phyloP scores from a whole-genome alignment of 1,140 invertebrate genomes.

The Bathynomus jamesi region DNA sequence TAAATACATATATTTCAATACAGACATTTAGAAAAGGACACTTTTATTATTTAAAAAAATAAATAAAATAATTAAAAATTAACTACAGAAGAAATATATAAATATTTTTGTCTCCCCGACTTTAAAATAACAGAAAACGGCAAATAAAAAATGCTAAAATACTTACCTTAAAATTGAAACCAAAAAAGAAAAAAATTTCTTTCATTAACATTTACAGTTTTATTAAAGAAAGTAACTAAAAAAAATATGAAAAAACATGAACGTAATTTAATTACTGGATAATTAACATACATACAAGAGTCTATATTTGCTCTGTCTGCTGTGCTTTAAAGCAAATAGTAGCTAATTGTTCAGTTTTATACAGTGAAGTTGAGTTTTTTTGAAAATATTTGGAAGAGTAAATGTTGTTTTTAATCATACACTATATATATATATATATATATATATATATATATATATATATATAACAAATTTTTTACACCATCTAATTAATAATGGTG shows the following conservation, averaged over 20 bases:
- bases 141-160: background rate
- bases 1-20: background rate
- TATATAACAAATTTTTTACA: no score
- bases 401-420: no score
- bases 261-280: background rate
- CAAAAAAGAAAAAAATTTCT: background rate
- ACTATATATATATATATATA: background rate
- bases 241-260: background rate
- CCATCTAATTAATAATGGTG: no score
- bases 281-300: background rate
- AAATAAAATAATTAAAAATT: background rate
- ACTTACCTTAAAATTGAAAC: background rate
- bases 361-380: no score
- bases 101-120: background rate
- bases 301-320: no score
- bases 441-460: conserved; percentile 3
- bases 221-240: background rate
- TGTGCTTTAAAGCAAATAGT: no score
- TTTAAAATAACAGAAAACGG: background rate
- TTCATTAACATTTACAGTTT: background rate
- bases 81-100: background rate
- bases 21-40: background rate
- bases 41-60: background rate
- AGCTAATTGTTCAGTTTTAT: no score
- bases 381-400: no score